Percentiles rank a stretch among this genome's conserved stretches.
Conservation (phyloP, 2,797 vertebrate species). For the Sarcophilus harrisii region DNA sequence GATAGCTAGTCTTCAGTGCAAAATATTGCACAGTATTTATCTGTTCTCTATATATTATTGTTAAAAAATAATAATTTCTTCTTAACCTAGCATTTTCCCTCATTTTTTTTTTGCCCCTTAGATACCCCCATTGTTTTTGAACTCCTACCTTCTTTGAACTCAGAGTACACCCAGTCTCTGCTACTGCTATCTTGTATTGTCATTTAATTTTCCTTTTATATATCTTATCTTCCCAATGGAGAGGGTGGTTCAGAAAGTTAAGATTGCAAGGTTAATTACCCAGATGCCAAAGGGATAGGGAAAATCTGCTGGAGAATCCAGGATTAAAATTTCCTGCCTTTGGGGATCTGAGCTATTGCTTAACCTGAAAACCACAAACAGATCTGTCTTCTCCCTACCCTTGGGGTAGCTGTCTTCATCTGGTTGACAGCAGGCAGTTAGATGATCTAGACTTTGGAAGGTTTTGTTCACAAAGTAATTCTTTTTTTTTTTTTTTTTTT, state of each 20-base stretch:
- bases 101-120: neutral
- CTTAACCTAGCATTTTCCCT: neutral
- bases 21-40: neutral
- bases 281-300: neutral
- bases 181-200: slow-evolving; percentile 36
- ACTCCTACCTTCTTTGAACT: slow-evolving; percentile 1
- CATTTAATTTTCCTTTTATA: slow-evolving; percentile 53
- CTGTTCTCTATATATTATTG: neutral
- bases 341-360: neutral
- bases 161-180: neutral
- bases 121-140: neutral
- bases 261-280: slow-evolving; percentile 46
- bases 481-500: neutral
- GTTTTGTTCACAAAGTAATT: slow-evolving; percentile 31
- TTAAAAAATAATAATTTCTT: neutral
- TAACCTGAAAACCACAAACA: slow-evolving; percentile 3
- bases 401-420: slow-evolving; percentile 31
- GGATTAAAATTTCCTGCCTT: neutral
- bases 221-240: slow-evolving; percentile 45
- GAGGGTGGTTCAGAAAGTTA: slow-evolving; percentile 48
- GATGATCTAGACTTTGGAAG: neutral
- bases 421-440: neutral
- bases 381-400: neutral
- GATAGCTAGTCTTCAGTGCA: neutral
- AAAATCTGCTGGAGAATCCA: neutral